Percentiles rank a stretch among this genome's conserved stretches.
Evolutionary conservation across 2,888 invertebrate species (phyloP).

Genomic region (Odontocolon sp.): DNA sequence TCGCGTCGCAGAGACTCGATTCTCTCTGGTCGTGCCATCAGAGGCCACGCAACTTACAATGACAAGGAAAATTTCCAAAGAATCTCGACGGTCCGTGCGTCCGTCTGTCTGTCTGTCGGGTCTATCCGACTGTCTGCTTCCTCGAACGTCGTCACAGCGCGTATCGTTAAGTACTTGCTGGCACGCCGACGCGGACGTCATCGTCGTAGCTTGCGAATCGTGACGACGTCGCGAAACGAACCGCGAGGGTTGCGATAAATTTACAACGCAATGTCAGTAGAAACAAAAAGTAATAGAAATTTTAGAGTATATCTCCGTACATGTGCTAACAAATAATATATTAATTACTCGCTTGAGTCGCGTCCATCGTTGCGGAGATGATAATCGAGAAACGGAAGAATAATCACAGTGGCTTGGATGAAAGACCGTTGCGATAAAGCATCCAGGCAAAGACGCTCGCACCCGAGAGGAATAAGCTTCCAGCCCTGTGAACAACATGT

Average conservation of each 20-base stretch:
- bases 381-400: not conserved
- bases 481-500: constrained; percentile 64
- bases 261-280: too few species aligned
- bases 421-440: constrained; percentile 53
- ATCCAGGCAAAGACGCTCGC: constrained; percentile 67
- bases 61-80: constrained; percentile 24
- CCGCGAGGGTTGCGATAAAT: too few species aligned
- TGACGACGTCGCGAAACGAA: too few species aligned
- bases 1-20: not conserved
- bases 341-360: not conserved
- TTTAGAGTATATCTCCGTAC: not conserved
- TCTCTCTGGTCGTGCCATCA: not conserved
- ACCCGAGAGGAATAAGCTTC: constrained; percentile 68
- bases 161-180: not conserved
- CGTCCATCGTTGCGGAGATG: not conserved
- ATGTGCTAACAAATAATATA: not conserved
- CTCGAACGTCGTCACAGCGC: too few species aligned
- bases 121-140: constrained; percentile 16
- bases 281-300: too few species aligned
- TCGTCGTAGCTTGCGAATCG: not conserved
- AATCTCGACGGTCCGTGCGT: constrained; percentile 5
- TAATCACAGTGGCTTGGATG: not conserved
- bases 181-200: not conserved
- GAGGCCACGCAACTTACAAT: constrained; percentile 6
- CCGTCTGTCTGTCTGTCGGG: constrained; percentile 1